Percentiles rank a stretch among this genome's conserved stretches.
These are phyloP conservation scores for Phalacrocorax aristotelis DNA, from an alignment of 2,113 vertebrate species.

Conservation along the genomic window DNA sequence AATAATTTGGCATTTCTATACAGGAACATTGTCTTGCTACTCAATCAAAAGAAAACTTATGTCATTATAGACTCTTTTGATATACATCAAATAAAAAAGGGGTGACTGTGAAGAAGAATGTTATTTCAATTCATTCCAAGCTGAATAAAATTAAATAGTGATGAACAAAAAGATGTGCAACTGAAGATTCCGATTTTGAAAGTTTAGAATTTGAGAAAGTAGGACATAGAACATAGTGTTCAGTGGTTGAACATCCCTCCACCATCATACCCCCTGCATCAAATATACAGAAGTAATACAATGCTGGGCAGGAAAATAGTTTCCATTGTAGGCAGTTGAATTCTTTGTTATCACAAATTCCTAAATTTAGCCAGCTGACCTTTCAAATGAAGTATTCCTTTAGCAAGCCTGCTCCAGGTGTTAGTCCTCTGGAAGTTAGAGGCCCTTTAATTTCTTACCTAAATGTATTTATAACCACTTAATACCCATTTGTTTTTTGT, in stretches of 20 bases:
- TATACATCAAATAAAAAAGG: not conserved
- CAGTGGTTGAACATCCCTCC: not conserved
- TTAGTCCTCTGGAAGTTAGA: not conserved
- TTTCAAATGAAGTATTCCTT: not conserved
- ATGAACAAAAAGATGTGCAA: not conserved
- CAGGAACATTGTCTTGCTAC: not conserved
- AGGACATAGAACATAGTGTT: not conserved
- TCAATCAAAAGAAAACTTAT: not conserved
- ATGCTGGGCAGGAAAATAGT: not conserved
- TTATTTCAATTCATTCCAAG: not conserved
- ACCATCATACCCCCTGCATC: not conserved
- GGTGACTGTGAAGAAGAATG: not conserved
- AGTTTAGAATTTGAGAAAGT: not conserved
- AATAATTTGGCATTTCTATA: not conserved
- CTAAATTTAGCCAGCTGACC: not conserved
- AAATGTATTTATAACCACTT: not conserved
- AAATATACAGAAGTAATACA: not conserved
- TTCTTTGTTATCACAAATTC: not conserved
- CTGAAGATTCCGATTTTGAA: not conserved
- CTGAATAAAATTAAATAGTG: not conserved
- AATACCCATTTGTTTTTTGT: not conserved
- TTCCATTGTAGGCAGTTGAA: not conserved
- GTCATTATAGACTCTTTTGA: not conserved
- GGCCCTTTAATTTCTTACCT: not conserved
- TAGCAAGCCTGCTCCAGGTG: not conserved